Base-by-base conservation (phyloP, 2,888 invertebrate genomes). In the Siphlonurus alternatus region DNA sequence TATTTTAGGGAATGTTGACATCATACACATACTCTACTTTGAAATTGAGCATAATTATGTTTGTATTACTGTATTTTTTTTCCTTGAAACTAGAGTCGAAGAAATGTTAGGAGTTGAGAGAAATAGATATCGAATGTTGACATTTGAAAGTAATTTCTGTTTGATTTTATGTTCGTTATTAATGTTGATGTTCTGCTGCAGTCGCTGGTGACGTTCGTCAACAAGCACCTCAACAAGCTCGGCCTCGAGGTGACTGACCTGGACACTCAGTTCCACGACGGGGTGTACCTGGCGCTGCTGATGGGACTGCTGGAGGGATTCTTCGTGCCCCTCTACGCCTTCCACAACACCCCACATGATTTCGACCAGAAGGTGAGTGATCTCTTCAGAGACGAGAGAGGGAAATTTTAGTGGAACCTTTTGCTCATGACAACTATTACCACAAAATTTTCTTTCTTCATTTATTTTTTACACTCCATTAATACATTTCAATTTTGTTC, bases 271-370 rank as follows among this genome's bases (percentile, higher is more conserved):
- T 98, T 99, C 75, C 93, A 95, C 72, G 99, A 99, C 76, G 99
- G 99, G 0, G 97, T 99, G 1, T 96, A 93, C 75, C 80, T 99
- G 61, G 92, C 93, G 38, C 82, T 99, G 62, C 77, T 99, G 67
- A 93, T 99, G 88, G 99, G 99, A 0, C 79, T 99, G 10, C 79
- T 99, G 15, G 98, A 99, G 74, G 95, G 94, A 19, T 99, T 98
- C 77, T 99, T 99, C 76, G 95, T 98, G 23, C 98, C 98, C 2
- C 80, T 98, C 53, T 90, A 94, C 74, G 89, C 89, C 72, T 98
- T 97, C 76, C 87, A 94, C 74, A 81, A 95, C 67, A 95, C 95
- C 1, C 96, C 97, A 1, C 88, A 90, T 72, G 90, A 88, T 71
- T 87, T 87, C 70, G 91, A 93, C 65, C 92, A 94, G 71, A 93